Evolutionary conservation across 1,140 invertebrate species (phyloP).

Genomic region (Drosophila auraria): DNA sequence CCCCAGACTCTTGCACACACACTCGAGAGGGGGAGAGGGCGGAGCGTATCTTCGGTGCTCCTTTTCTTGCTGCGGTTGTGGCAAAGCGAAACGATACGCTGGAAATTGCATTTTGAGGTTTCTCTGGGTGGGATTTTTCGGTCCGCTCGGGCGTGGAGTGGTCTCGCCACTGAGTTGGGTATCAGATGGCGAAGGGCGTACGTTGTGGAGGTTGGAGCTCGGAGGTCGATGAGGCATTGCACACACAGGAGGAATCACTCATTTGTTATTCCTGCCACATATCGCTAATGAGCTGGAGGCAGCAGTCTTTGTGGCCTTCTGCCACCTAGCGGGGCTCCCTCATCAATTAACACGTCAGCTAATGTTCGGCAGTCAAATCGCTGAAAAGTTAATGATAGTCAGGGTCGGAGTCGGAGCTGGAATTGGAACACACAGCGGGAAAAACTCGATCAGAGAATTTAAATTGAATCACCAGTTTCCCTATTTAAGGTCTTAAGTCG

Average conservation of each 20-base stretch:
- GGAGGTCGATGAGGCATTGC: constrained; percentile 29
- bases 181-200: constrained; percentile 2
- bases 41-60: constrained; percentile 22
- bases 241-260: constrained; percentile 34
- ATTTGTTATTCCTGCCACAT: constrained; percentile 52
- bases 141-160: constrained; percentile 30
- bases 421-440: not conserved
- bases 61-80: constrained; percentile 44
- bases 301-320: constrained; percentile 24
- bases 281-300: constrained; percentile 51
- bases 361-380: constrained; percentile 34
- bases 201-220: too few relatives aligned
- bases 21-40: too few relatives aligned
- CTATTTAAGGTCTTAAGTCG: not conserved
- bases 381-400: constrained; percentile 29
- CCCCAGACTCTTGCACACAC: constrained; percentile 18
- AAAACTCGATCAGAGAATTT: too few relatives aligned
- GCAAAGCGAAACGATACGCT: constrained; percentile 69
- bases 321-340: constrained; percentile 5
- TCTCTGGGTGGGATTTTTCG: constrained; percentile 46
- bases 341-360: constrained; percentile 41
- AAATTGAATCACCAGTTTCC: not conserved
- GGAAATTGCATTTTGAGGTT: constrained; percentile 79
- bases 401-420: not conserved
- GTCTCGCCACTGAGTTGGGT: constrained; percentile 12